Evolutionary conservation across 2,888 invertebrate genomes (phyloP), one percentile per base, ranked within the genome.

Genomic region (Nematopogon swammerdamellus): DNA sequence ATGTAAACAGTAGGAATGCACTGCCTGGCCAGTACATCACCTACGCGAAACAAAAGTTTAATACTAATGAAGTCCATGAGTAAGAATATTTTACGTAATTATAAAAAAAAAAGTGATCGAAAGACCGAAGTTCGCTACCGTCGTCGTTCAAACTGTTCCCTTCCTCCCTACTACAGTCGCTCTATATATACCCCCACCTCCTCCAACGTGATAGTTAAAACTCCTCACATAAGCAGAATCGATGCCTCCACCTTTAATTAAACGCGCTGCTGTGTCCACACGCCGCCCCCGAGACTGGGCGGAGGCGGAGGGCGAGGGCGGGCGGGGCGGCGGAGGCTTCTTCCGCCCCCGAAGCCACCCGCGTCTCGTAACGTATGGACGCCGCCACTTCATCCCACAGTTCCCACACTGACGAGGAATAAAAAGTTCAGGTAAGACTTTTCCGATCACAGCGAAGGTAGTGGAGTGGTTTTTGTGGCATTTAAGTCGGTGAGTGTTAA

Each of bases 301-400:
- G 56, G 51, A 50, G 52, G 47, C 54, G 51, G 54, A 59, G 58
- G 56, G 57, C 47, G 51, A 52, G 44, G 49, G 51, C 48, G 20
- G 51, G 58, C 56, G 57, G 48, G 51, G 52, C 44, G 49, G 51
- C 48, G 20, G 51, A 49, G 52, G 49, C 36, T 36, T 36, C 36
- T 36, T 14, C 36, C 36, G 36, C 36, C 36, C 8, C 11, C 36
- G 6, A 4, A 8, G 36, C 70, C 72, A 70, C 70, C 71, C 72
- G 70, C 72, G 68, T 53, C 58, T 20, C 43, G 48, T 65, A 67
- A 67, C 68, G 72, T 69, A 68, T 69, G 70, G 67, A 67, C 67
- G 62, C 59, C 66, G 69, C 64, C 70, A 70, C 74, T 75, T 74
- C 74, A 71, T 74, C 72, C 67, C 63, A 66, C 67, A 69, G 65